Evolutionary conservation across 1,140 invertebrate species (phyloP).

Genomic region (Neodiprion pinetum): DNA sequence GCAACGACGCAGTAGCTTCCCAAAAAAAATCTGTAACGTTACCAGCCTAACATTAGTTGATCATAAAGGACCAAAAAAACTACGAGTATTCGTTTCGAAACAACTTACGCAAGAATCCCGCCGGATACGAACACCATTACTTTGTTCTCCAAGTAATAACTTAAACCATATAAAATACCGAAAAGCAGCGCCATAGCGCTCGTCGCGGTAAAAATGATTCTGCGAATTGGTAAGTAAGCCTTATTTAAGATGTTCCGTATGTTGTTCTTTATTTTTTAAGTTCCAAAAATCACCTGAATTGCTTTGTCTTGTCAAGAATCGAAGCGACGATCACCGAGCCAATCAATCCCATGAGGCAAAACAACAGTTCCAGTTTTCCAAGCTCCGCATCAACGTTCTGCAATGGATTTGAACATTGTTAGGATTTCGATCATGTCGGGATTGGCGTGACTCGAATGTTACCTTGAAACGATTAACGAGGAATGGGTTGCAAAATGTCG

Average conservation of each 20-base stretch:
- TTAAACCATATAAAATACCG: slow-evolving; percentile 68
- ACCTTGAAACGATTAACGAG: slow-evolving; percentile 67
- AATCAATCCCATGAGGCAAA: slow-evolving; percentile 69
- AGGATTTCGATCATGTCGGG: too few species aligned
- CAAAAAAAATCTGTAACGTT: slow-evolving; percentile 70
- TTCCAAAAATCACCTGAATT: slow-evolving; percentile 61
- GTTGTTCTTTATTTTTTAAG: slow-evolving; percentile 57
- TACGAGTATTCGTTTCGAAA: background rate
- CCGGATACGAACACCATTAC: slow-evolving; percentile 70
- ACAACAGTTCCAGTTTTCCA: slow-evolving; percentile 69
- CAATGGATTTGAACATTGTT: slow-evolving; percentile 20
- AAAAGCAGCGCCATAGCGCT: slow-evolving; percentile 71
- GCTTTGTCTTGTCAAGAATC: slow-evolving; percentile 71
- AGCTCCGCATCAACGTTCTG: slow-evolving; percentile 59
- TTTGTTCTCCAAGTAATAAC: slow-evolving; percentile 64
- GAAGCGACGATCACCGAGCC: slow-evolving; percentile 72
- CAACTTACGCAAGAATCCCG: slow-evolving; percentile 63
- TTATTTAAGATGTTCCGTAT: slow-evolving; percentile 62
- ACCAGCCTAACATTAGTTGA: background rate
- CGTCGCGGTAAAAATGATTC: slow-evolving; percentile 51
- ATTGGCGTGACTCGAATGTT: slow-evolving; percentile 29
- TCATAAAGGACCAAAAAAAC: too few species aligned
- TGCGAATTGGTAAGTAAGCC: background rate
- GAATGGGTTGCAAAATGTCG: slow-evolving; percentile 70
- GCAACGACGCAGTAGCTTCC: slow-evolving; percentile 76